These are phyloP conservation scores for Carassius gibelio DNA, from an alignment of 2,113 vertebrate genomes.

Conservation along the genomic window DNA sequence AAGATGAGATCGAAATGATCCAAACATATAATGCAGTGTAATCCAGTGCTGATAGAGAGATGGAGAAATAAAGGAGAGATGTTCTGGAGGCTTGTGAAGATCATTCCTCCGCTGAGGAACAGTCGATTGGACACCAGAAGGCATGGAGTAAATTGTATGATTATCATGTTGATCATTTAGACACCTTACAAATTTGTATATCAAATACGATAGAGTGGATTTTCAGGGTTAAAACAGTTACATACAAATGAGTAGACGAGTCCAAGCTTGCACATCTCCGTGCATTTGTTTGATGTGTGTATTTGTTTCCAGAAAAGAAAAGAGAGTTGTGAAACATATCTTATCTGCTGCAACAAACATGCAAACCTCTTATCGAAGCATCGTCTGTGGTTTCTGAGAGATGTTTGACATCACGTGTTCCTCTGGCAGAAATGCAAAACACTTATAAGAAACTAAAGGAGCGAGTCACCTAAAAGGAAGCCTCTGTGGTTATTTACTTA, in stretches of 20 bases:
- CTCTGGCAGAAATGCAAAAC: too few species aligned
- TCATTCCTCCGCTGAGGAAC: too few species aligned
- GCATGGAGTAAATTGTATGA: neutral
- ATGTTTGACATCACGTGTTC: neutral
- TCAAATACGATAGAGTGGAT: neutral
- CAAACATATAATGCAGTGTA: neutral
- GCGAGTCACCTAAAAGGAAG: too few species aligned
- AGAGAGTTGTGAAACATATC: neutral
- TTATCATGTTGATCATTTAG: neutral
- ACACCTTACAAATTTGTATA: neutral
- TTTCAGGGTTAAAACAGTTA: neutral
- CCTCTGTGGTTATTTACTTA: too few species aligned
- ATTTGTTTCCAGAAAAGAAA: neutral
- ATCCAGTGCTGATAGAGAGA: neutral
- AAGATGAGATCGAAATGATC: too few species aligned
- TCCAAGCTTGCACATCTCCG: neutral
- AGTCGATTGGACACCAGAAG: too few species aligned
- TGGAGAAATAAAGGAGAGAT: too few species aligned
- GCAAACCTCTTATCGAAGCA: neutral
- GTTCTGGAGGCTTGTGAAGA: too few species aligned
- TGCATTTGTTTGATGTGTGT: neutral
- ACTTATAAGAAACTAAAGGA: neutral
- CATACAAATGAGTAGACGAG: neutral
- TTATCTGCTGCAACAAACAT: neutral
- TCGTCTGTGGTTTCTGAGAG: neutral